Conservation (phyloP, 2,888 invertebrate genomes). For the Brachyptera risi region DNA sequence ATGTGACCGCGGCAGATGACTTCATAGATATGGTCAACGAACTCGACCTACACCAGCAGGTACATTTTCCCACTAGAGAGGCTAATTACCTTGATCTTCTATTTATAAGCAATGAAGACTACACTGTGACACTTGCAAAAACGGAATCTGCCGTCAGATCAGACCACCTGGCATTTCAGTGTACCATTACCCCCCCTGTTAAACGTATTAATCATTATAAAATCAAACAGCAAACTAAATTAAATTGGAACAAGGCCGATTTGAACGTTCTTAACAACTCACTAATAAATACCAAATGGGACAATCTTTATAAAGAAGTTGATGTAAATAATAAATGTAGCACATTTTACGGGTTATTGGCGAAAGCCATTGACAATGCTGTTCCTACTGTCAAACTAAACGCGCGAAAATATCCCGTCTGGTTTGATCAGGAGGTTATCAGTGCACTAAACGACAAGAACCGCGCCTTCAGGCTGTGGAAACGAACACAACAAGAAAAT, state of each 20-base stretch:
- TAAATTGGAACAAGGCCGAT: constrained; percentile 1
- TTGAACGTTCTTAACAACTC: neutral
- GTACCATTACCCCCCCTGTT: neutral
- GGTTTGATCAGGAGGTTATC: constrained; percentile 5
- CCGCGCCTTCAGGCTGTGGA: neutral
- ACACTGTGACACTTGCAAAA: neutral
- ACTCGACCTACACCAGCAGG: neutral
- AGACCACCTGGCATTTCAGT: neutral
- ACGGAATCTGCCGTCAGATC: neutral
- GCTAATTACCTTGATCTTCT: constrained; percentile 1
- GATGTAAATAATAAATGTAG: neutral
- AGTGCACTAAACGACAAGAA: constrained; percentile 1
- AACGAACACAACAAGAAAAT: neutral
- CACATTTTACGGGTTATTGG: neutral
- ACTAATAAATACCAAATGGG: neutral
- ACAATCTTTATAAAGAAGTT: neutral
- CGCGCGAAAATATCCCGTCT: neutral
- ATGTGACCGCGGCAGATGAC: neutral
- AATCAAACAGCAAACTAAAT: too few relatives aligned
- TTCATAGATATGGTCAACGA: neutral
- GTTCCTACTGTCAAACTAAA: constrained; percentile 9
- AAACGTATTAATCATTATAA: too few relatives aligned
- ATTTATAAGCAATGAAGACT: neutral
- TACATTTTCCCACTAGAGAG: neutral
- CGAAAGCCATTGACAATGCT: neutral